Evolutionary conservation across 2,113 vertebrate genomes (phyloP), one percentile per base, ranked within the genome.

Genomic region (Ctenomys sociabilis): DNA sequence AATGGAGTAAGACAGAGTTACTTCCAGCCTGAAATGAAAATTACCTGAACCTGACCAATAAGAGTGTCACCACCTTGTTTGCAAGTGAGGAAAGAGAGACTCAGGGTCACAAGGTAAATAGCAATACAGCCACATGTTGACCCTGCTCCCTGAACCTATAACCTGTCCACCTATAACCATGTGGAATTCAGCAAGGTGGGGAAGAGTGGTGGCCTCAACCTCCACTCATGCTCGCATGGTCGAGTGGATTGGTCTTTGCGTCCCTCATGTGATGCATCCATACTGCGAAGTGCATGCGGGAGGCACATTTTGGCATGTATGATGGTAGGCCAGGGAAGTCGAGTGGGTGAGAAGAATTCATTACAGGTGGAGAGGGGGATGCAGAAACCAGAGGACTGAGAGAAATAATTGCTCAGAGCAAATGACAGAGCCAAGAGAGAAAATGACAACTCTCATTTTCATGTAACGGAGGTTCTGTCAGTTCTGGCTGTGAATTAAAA

Each of bases 401-500:
- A 19, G 19, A 26, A 83, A 49, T 54, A 66, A 49, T 3, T 28
- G 21, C 3, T 66, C 19, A n/a, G 28, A 30, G 30, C 35, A 66
- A 73, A 45, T 32, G 70, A 26, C 54, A 92, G 52, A 91, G 37
- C 75, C 17, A 57, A 84, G 63, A 13, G 19, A 82, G 54, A 66
- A 61, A n/a, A 21, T 52, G 43, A 32, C 19, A 61, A 6, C 49
- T 72, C 68, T 17, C 13, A 0, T 7, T 7, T 43, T 61, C 19
- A 14, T 32, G 0, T 32, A 32, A 37, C 1, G 14, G n/a, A 7
- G 13, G 2, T 59, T 54, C n/a, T 10, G 13, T 61, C 45, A 16
- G 37, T 89, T 91, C 64, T 73, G 35, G 16, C 5, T 84, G 5
- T 88, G 52, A 77, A 78, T 21, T 52, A 35, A 93, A 93, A 91